Evolutionary conservation across 2,888 invertebrate species (phyloP).

Genomic region (Rhyacophila evoluta): DNA sequence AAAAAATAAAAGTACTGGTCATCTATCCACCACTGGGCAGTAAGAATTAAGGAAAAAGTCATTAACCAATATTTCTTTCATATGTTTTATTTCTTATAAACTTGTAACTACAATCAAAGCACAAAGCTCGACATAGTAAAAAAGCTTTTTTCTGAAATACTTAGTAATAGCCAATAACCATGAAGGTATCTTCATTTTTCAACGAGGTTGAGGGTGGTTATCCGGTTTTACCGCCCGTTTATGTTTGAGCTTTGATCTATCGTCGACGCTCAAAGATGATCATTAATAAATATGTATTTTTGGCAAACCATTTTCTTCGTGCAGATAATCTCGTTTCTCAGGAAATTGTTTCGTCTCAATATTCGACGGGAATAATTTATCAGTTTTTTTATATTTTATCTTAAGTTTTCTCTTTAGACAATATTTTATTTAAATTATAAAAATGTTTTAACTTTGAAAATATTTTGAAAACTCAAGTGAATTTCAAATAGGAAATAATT

Average conservation of each 20-base stretch:
- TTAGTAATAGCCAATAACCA: too few relatives aligned
- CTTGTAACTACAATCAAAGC: too few relatives aligned
- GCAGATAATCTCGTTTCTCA: not conserved
- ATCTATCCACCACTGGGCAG: too few relatives aligned
- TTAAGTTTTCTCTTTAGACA: not conserved
- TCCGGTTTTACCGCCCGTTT: not conserved
- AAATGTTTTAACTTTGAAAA: not conserved
- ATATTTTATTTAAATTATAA: not conserved
- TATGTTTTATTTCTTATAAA: too few relatives aligned
- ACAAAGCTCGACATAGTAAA: too few relatives aligned
- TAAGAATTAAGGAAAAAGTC: too few relatives aligned
- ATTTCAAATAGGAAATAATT: too few relatives aligned
- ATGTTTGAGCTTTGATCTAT: not conserved
- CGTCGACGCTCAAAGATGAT: not conserved
- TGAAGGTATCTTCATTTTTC: not conserved
- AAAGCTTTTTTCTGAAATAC: too few relatives aligned
- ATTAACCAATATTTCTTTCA: too few relatives aligned
- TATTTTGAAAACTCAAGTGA: not conserved
- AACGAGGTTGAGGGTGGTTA: not conserved
- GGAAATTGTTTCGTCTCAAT: not conserved
- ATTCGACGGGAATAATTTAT: not conserved
- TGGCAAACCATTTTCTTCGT: not conserved
- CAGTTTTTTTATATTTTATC: not conserved
- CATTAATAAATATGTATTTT: not conserved
- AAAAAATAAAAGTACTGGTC: too few relatives aligned